phyloP scores from a whole-genome alignment of 2,113 vertebrate genomes.

The Leptocoma aspasia region DNA sequence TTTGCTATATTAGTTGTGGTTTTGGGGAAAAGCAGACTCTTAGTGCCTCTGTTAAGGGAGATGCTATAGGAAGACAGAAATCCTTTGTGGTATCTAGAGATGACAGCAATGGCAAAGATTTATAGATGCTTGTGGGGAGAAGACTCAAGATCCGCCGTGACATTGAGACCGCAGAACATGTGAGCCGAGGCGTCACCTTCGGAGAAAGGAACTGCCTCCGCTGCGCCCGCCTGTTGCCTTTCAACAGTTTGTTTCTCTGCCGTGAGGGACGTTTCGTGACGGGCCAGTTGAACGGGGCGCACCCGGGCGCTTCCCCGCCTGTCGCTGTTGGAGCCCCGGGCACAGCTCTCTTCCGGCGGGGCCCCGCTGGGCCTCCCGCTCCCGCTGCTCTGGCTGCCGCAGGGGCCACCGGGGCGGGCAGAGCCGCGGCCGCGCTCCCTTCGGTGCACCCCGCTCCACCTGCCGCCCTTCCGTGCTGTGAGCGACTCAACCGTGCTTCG shows the following conservation, averaged over 20 bases:
- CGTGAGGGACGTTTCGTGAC: not conserved
- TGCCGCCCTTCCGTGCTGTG: fast-evolving
- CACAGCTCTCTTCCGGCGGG: not conserved
- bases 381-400: not conserved
- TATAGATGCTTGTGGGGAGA: not conserved
- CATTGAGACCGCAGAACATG: not conserved
- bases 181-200: not conserved
- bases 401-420: not conserved
- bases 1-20: not conserved
- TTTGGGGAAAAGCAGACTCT: not conserved
- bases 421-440: not conserved
- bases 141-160: not conserved
- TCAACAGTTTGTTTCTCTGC: not conserved
- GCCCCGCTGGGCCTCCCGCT: not conserved
- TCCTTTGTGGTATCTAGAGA: not conserved
- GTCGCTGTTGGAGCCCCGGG: fast-evolving
- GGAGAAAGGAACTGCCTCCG: not conserved
- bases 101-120: not conserved
- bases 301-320: fast-evolving
- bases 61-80: not conserved
- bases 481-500: not conserved
- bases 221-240: not conserved
- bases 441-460: fast-evolving
- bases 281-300: not conserved
- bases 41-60: not conserved